A percentile compares a stretch with the other conserved stretches of the same genome.
Evolutionary conservation across 2,888 invertebrate genomes (phyloP).

Genomic region (Brenthis daphne): DNA sequence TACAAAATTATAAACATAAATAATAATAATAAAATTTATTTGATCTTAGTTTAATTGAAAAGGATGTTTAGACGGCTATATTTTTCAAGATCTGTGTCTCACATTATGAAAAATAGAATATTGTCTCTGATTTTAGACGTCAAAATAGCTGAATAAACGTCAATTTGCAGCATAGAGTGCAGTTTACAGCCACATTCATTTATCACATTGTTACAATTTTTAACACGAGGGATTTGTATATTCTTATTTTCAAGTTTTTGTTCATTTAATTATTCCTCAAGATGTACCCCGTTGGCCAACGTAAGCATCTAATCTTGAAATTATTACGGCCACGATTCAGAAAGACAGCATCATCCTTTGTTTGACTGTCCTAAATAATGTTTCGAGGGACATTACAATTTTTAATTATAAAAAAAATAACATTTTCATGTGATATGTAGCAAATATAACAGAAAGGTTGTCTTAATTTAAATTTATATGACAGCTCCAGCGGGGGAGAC

Average conservation of each 20-base stretch:
- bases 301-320: slow-evolving; percentile 56
- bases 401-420: slow-evolving; percentile 29
- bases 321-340: slow-evolving; percentile 42
- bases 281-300: slow-evolving; percentile 80
- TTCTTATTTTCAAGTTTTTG: slow-evolving; percentile 59
- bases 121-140: slow-evolving; percentile 42
- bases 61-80: background rate
- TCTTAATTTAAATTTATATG: slow-evolving; percentile 21
- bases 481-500: slow-evolving; percentile 80
- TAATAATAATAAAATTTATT: no score
- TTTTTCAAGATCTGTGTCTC: background rate
- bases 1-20: no score
- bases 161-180: slow-evolving; percentile 52
- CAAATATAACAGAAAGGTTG: slow-evolving; percentile 20
- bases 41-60: no score
- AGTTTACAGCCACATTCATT: slow-evolving; percentile 55
- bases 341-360: slow-evolving; percentile 66
- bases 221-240: slow-evolving; percentile 54
- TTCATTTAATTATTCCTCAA: slow-evolving; percentile 58
- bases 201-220: slow-evolving; percentile 62
- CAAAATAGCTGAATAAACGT: slow-evolving; percentile 48
- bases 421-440: slow-evolving; percentile 24
- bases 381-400: slow-evolving; percentile 33
- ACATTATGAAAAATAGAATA: slow-evolving; percentile 14
- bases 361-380: slow-evolving; percentile 74